Evolutionary conservation across 2,888 invertebrate species (phyloP), one percentile per base, ranked within the genome.

Genomic region (Cataglyphis altisquamis): DNA sequence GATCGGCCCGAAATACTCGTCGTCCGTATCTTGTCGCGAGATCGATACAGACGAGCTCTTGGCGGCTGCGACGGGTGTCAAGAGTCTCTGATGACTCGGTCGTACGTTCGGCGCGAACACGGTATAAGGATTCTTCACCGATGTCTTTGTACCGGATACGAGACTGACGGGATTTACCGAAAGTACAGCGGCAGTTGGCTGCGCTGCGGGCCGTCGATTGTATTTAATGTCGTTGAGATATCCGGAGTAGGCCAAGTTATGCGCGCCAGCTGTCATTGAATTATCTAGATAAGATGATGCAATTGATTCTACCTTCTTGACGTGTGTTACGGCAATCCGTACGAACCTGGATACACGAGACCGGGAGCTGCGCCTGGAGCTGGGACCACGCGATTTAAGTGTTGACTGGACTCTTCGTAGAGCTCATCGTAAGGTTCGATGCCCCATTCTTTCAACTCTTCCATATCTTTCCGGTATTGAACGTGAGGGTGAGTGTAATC

Each of bases 1-100:
- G 68, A 98, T 97, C 0, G 97, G 97, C 18, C 97, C 97, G 94
- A 98, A 98, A 95, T 98, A 98, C 12, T 96, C 89, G 72, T 94
- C 94, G 29, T 94, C 93, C 70, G 91, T 91, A 0, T 45, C 95
- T 95, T 1, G 95, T 92, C 21, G 73, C 29, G 60, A 80, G 18
- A 36, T 55, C 39, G 67, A 80, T 6, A 21, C 29, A 0, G 45
- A 64, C 0, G 84, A 64, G 39, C 29, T 81, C 12, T 88, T 90
- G n/a, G 78, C 36, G 9, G 63, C 21, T 4, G 83, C 73, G 62
- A 66, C 25, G 21, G 87, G 88, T 9, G 73, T 55, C 32, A 82
- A 70, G 25, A 77, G 86, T 18, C 90, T 91, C 39, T 86, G 70
- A 2, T 68, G 48, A 68, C 32, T 48, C 9, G 77, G 82, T 29